Evolutionary conservation across 1,140 invertebrate species (phyloP).

Genomic region (Laupala kohalensis): DNA sequence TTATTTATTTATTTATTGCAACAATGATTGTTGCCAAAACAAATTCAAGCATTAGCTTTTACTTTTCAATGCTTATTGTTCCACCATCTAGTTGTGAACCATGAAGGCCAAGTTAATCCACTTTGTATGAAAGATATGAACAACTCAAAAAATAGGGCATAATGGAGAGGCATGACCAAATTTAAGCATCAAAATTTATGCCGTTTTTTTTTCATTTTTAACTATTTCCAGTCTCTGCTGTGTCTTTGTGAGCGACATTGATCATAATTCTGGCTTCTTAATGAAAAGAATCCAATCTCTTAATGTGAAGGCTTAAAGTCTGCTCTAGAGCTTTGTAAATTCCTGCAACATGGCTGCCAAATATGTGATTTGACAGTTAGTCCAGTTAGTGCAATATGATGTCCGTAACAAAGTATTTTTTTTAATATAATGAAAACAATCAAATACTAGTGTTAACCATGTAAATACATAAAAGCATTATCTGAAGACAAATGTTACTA

Average conservation of each 20-base stretch:
- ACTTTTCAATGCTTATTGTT: too few species aligned
- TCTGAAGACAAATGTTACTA: background rate
- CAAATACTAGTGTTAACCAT: conserved; percentile 1
- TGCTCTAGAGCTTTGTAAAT: conserved; percentile 8
- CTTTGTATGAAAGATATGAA: background rate
- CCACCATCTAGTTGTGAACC: background rate
- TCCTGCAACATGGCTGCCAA: conserved; percentile 5
- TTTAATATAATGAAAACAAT: background rate
- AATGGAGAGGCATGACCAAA: background rate
- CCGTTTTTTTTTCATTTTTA: background rate
- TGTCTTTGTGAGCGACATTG: background rate
- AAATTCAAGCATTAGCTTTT: too few species aligned
- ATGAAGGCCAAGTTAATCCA: background rate
- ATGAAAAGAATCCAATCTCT: background rate
- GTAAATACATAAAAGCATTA: conserved; percentile 4
- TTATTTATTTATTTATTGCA: too few species aligned
- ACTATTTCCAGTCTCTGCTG: background rate
- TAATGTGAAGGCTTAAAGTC: conserved; percentile 5
- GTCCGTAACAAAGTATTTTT: background rate
- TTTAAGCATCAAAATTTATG: background rate
- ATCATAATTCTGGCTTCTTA: conserved; percentile 4
- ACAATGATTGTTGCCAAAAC: too few species aligned
- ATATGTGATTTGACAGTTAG: conserved; percentile 2
- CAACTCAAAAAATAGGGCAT: background rate
- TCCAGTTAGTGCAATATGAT: conserved; percentile 1